Base-by-base conservation (phyloP, 1,140 invertebrate species). In the Diuraphis noxia region DNA sequence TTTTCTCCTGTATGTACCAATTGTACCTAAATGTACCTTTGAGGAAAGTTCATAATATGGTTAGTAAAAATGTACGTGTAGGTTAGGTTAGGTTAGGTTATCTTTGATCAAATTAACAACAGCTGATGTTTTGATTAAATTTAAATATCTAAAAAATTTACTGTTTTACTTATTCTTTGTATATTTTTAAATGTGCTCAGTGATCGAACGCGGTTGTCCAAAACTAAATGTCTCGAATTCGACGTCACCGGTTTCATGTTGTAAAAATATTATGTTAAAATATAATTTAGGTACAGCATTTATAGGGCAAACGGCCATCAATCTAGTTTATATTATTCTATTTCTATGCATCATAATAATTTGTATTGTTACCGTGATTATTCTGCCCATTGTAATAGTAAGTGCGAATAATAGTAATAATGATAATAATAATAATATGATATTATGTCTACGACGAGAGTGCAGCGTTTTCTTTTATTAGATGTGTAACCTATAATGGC, bases 291-390 rank as follows among this genome's bases (percentile, higher is more conserved):
- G 30, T 72, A 72, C 56, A 72, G 13, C 56, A 72, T 72, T 72
- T 72, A 19, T 72, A 72, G 56, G 30, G 30, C 56, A 72, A 72
- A 72, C 56, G 56, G 56, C 56, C 30, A 72, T 72, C 56, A 34
- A n/a, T 72, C 56, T 72, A 72, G 56, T 72, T 72, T 72, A 72
- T 72, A 72, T 72, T 72, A 72, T 72, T 72, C 56, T n/a, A 34
- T 72, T 72, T 72, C n/a, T 72, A 72, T 72, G n/a, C 30, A 72
- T 72, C 56, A 72, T n/a, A n/a, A 72, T n/a, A 72, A 5, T 17
- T n/a, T n/a, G n/a, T 34, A 72, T 72, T 17, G 56, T n/a, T n/a
- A 72, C 30, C 5, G 56, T 34, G 13, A 72, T 72, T 72, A 72
- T 72, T 72, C 5, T 72, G 1, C 56, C 56, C n/a, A n/a, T 72